Percentiles rank a stretch among this genome's conserved stretches.
phyloP scores from a whole-genome alignment of 2,797 vertebrate genomes.

The Thripadectes ignobilis region DNA sequence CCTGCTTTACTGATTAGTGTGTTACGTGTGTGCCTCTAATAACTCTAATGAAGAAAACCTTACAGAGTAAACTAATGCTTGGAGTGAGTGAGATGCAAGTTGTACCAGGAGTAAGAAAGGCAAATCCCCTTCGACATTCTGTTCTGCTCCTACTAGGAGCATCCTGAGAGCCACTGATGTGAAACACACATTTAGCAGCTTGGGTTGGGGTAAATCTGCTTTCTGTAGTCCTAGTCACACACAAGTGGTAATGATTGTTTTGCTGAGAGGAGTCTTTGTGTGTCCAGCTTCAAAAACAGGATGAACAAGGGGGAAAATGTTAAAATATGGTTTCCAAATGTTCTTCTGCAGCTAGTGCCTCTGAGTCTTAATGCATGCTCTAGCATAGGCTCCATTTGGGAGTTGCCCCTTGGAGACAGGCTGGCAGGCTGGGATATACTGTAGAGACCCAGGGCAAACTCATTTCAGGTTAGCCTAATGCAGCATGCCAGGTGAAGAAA shows the following conservation, averaged over 20 bases:
- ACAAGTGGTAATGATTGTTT: not conserved
- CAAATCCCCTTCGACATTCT: not conserved
- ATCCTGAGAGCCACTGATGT: not conserved
- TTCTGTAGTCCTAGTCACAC: not conserved
- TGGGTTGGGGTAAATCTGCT: not conserved
- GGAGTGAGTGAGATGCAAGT: not conserved
- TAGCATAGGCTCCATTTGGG: not conserved
- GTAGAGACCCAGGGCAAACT: not conserved
- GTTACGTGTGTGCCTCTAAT: not conserved
- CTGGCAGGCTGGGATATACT: not conserved
- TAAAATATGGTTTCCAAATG: slow-evolving; percentile 21
- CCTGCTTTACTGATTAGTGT: not conserved
- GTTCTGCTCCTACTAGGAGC: not conserved
- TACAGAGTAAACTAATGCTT: not conserved
- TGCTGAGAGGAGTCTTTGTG: not conserved
- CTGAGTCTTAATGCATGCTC: not conserved
- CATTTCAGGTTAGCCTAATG: not conserved
- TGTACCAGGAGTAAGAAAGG: not conserved
- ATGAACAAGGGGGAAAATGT: not conserved
- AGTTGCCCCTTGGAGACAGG: not conserved
- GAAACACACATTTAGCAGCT: not conserved
- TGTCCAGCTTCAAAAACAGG: slow-evolving; percentile 10
- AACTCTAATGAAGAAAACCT: not conserved
- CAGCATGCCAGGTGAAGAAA: not conserved
- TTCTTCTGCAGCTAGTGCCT: not conserved